phyloP scores from a whole-genome alignment of 2,888 invertebrate genomes.

The Branchipolynoe longqiensis region DNA sequence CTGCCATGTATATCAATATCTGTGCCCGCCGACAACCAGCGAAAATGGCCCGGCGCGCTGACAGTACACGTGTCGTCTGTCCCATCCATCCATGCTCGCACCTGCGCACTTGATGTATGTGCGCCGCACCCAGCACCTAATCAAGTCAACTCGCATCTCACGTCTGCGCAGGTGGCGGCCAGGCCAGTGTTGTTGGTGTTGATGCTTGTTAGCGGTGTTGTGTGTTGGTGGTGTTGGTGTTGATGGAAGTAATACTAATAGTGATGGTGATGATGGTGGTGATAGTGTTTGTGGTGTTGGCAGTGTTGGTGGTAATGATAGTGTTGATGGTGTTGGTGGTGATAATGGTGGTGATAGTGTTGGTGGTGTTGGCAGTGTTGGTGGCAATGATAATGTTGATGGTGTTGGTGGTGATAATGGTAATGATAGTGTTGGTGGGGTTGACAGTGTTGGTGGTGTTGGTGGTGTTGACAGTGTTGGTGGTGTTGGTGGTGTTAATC shows the following conservation, averaged over 20 bases:
- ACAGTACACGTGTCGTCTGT: slow-evolving; percentile 37
- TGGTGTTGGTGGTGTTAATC: too few species aligned
- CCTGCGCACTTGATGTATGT: slow-evolving; percentile 46
- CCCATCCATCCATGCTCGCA: slow-evolving; percentile 25
- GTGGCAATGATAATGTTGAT: too few species aligned
- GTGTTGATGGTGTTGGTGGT: too few species aligned
- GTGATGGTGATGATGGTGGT: neutral
- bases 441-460: too few species aligned
- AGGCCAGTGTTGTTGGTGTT: neutral
- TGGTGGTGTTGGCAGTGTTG: too few species aligned
- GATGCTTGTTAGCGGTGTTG: neutral
- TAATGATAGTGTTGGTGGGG: too few species aligned
- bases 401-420: too few species aligned
- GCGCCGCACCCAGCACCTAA: slow-evolving; percentile 24
- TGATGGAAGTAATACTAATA: neutral
- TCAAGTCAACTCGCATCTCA: slow-evolving; percentile 45
- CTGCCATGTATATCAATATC: slow-evolving; percentile 36
- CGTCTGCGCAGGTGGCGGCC: neutral
- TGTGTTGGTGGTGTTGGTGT: neutral
- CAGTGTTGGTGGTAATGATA: too few species aligned
- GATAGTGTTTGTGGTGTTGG: too few species aligned
- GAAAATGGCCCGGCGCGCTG: neutral
- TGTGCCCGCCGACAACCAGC: slow-evolving; percentile 22
- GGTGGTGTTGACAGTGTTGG: too few species aligned
- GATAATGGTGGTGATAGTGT: neutral